These are phyloP conservation scores for Eurypyga helias DNA, from an alignment of 2,113 vertebrate species.

Conservation along the genomic window DNA sequence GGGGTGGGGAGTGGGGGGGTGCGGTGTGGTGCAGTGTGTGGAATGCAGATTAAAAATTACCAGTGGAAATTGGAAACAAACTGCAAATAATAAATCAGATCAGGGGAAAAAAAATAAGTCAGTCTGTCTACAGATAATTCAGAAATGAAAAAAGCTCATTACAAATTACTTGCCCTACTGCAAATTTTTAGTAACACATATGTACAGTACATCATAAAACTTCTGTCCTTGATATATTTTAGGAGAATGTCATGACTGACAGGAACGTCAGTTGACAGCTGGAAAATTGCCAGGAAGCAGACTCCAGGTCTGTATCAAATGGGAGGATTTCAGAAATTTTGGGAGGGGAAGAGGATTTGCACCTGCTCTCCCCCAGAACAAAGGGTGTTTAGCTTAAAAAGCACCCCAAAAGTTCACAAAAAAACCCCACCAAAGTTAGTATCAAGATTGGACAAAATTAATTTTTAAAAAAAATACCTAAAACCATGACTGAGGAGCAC, in stretches of 20 bases:
- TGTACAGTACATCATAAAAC: constrained; percentile 42
- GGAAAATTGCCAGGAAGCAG: neutral
- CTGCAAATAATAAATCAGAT: constrained; percentile 37
- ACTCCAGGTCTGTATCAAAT: neutral
- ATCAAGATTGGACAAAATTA: neutral
- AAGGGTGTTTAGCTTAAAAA: neutral
- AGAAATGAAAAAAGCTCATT: constrained; percentile 40
- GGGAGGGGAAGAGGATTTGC: neutral
- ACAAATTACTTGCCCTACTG: constrained; percentile 20
- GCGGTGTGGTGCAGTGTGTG: no score
- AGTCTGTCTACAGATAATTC: constrained; percentile 42
- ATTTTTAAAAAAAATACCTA: neutral
- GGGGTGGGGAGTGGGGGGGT: no score
- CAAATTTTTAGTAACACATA: constrained; percentile 47
- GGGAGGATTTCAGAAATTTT: neutral
- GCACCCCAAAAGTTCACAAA: neutral
- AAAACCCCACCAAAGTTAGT: accelerated
- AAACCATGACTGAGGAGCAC: neutral
- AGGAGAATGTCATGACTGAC: constrained; percentile 9
- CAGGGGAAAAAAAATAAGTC: neutral
- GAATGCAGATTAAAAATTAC: neutral
- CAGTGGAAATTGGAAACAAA: constrained; percentile 5
- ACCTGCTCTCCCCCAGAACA: neutral
- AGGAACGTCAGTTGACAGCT: constrained; percentile 29
- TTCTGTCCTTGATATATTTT: constrained; percentile 6